Conservation (phyloP, 2,113 vertebrate genomes). For the Machaerirhynchus nigripectus region DNA sequence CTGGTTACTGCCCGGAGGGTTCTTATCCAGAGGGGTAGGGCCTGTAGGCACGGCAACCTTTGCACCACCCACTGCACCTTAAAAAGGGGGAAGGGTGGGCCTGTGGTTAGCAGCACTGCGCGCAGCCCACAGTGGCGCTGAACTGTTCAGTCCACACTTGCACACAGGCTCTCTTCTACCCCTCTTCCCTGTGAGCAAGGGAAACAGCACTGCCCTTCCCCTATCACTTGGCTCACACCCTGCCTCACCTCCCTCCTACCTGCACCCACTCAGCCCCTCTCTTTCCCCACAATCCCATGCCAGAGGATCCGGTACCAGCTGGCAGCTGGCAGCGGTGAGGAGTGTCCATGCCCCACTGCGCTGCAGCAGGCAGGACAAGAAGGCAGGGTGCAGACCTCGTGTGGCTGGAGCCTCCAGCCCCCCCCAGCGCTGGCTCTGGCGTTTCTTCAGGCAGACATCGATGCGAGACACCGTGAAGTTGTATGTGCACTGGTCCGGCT, state of each 20-base stretch:
- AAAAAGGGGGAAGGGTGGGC: slow-evolving; percentile 88
- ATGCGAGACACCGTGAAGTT: slow-evolving; percentile 89
- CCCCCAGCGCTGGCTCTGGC: slow-evolving; percentile 96
- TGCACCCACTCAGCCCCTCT: background rate
- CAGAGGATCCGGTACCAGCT: background rate
- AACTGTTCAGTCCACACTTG: background rate
- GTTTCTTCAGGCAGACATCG: slow-evolving; percentile 91
- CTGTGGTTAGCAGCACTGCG: slow-evolving; percentile 86
- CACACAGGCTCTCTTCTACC: background rate
- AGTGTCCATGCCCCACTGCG: background rate
- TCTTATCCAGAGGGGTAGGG: slow-evolving; percentile 88
- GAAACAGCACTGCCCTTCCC: background rate
- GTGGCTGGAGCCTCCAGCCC: slow-evolving; percentile 90
- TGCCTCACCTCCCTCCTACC: background rate
- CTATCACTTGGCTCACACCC: background rate
- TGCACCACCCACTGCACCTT: slow-evolving; percentile 99
- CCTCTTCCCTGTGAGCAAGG: background rate
- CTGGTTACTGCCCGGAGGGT: slow-evolving; percentile 88
- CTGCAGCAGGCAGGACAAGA: slow-evolving; percentile 19
- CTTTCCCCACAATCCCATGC: background rate
- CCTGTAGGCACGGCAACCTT: slow-evolving; percentile 95
- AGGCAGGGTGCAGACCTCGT: slow-evolving; percentile 94
- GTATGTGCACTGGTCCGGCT: slow-evolving; percentile 89
- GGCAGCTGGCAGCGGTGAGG: background rate
- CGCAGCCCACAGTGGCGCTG: background rate